Evolutionary conservation across 1,140 invertebrate species (phyloP).

Genomic region (Brachystomella parvula): DNA sequence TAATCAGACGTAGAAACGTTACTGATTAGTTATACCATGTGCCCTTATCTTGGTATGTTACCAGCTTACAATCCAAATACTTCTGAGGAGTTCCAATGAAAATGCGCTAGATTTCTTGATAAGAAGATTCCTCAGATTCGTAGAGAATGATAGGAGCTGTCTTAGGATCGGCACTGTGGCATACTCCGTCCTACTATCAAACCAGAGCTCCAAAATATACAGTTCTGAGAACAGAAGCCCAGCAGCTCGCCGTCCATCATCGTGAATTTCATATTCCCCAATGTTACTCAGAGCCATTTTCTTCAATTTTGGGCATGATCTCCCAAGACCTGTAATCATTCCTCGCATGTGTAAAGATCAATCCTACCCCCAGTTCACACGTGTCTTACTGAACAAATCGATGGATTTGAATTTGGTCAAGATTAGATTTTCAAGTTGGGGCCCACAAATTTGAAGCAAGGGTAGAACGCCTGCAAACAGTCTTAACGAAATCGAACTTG

Average conservation of each 20-base stretch:
- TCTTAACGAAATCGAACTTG: no score
- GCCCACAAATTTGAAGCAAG: constrained; percentile 40
- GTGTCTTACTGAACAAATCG: constrained; percentile 31
- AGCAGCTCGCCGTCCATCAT: constrained; percentile 27
- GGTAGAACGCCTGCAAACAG: constrained; percentile 43
- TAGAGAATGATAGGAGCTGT: constrained; percentile 39
- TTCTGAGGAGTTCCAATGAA: constrained; percentile 36
- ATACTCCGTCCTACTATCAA: constrained; percentile 38
- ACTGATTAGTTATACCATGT: neutral
- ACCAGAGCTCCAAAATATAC: constrained; percentile 41
- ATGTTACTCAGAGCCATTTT: constrained; percentile 42
- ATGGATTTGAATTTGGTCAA: constrained; percentile 41
- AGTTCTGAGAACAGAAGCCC: constrained; percentile 38
- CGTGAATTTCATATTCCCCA: constrained; percentile 28
- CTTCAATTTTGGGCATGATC: constrained; percentile 39
- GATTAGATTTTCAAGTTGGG: constrained; percentile 40
- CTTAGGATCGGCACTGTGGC: constrained; percentile 34
- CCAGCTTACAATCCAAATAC: constrained; percentile 40
- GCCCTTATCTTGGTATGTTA: neutral
- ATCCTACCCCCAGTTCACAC: no score
- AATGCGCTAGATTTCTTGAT: constrained; percentile 40
- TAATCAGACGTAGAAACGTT: constrained; percentile 15
- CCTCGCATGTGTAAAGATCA: neutral
- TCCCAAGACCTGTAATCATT: constrained; percentile 38
- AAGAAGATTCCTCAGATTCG: constrained; percentile 40